Evolutionary conservation across 2,113 vertebrate genomes (phyloP).

Genomic region (Sciurus niger): DNA sequence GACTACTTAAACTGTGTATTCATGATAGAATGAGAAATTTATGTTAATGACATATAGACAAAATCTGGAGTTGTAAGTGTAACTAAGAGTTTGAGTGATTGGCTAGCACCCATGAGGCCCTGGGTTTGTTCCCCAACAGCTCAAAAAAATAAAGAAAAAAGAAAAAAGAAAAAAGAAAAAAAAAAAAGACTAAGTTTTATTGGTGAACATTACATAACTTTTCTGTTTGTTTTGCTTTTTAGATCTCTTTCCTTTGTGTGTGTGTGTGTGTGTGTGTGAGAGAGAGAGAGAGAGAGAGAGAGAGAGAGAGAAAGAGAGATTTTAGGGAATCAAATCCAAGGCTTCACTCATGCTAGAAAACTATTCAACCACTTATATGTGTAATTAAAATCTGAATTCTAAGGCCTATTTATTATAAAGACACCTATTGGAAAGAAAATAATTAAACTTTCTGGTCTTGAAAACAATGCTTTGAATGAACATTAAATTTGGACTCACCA

Average conservation of each 20-base stretch:
- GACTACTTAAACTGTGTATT: neutral
- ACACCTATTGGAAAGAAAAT: neutral
- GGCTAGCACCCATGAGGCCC: neutral
- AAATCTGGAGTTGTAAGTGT: neutral
- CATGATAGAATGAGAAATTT: neutral
- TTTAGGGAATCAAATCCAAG: neutral
- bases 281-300: no score
- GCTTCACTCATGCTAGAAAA: neutral
- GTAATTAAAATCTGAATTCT: neutral
- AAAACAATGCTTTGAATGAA: neutral
- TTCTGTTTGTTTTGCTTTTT: no score
- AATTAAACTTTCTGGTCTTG: neutral
- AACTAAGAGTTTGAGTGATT: neutral
- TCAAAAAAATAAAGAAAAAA: neutral
- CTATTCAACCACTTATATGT: neutral
- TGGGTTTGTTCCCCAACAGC: neutral
- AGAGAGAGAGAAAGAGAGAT: no score
- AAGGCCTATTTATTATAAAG: neutral
- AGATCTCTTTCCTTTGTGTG: no score
- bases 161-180: no score
- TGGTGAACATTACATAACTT: no score
- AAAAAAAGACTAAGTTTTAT: no score
- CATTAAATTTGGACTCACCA: neutral
- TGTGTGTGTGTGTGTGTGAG: no score
- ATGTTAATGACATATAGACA: neutral